Conservation (phyloP, 2,113 vertebrate species). For the human (Homo sapiens) region DNA sequence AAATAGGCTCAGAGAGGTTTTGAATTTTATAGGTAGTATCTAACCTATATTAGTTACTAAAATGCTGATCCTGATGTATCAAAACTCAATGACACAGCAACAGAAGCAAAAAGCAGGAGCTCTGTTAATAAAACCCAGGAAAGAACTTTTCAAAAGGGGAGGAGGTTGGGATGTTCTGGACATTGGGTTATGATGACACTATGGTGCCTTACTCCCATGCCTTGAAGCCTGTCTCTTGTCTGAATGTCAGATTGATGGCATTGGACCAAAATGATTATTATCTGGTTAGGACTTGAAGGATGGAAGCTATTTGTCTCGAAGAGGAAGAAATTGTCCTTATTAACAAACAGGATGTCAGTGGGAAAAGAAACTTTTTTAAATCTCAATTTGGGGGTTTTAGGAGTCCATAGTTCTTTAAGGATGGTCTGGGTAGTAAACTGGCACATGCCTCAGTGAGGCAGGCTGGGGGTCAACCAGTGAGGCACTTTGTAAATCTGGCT, state of each 20-base stretch:
- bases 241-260: background rate
- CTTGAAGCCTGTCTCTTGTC: background rate
- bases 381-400: background rate
- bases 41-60: background rate
- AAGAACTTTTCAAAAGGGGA: background rate
- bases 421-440: background rate
- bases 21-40: constrained; percentile 13
- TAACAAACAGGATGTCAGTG: background rate
- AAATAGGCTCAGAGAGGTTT: background rate
- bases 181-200: background rate
- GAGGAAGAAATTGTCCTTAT: background rate
- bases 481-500: background rate
- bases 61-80: background rate
- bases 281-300: background rate
- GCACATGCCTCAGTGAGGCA: background rate
- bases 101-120: background rate
- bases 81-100: background rate
- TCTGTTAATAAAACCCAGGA: background rate
- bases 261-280: background rate
- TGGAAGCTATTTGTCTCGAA: background rate
- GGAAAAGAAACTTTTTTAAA: background rate
- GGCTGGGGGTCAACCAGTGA: background rate
- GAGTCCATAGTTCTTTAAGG: background rate
- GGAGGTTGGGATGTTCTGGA: background rate
- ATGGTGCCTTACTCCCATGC: background rate